phyloP scores from a whole-genome alignment of 2,888 invertebrate genomes.

The Horisme vitalbata region DNA sequence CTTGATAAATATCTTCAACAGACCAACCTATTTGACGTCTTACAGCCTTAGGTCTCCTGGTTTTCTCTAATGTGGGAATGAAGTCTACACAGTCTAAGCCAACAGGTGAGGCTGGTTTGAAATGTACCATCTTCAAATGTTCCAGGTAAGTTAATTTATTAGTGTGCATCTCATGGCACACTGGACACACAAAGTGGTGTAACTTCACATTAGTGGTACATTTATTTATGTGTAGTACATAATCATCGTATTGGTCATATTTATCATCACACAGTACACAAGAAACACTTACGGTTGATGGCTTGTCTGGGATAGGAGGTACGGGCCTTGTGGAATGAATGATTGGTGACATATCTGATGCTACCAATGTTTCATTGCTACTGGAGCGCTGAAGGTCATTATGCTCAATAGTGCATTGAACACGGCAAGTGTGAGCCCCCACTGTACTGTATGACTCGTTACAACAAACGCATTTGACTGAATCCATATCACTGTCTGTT shows the following conservation, averaged over 20 bases:
- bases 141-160: slow-evolving; percentile 64
- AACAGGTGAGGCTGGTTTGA: slow-evolving; percentile 45
- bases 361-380: slow-evolving; percentile 74
- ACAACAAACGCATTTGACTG: slow-evolving; percentile 73
- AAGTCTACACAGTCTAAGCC: slow-evolving; percentile 71
- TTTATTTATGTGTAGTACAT: slow-evolving; percentile 68
- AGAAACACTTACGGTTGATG: slow-evolving; percentile 53
- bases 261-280: slow-evolving; percentile 74
- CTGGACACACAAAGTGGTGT: slow-evolving; percentile 72
- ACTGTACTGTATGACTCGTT: slow-evolving; percentile 65
- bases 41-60: slow-evolving; percentile 64
- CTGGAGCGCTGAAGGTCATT: slow-evolving; percentile 63
- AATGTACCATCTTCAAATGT: slow-evolving; percentile 64
- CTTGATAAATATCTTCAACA: slow-evolving; percentile 77
- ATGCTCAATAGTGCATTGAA: slow-evolving; percentile 71
- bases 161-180: slow-evolving; percentile 73
- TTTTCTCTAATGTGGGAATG: slow-evolving; percentile 66
- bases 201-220: slow-evolving; percentile 76
- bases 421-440: slow-evolving; percentile 67
- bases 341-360: slow-evolving; percentile 54
- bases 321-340: slow-evolving; percentile 39
- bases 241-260: slow-evolving; percentile 65
- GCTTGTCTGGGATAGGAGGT: slow-evolving; percentile 39
- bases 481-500: slow-evolving; percentile 76
- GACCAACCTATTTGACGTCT: slow-evolving; percentile 79